Evolutionary conservation across 2,797 vertebrate species (phyloP), one percentile per base, ranked within the genome.

Genomic region (Tokudaia tokunoshimensis): DNA sequence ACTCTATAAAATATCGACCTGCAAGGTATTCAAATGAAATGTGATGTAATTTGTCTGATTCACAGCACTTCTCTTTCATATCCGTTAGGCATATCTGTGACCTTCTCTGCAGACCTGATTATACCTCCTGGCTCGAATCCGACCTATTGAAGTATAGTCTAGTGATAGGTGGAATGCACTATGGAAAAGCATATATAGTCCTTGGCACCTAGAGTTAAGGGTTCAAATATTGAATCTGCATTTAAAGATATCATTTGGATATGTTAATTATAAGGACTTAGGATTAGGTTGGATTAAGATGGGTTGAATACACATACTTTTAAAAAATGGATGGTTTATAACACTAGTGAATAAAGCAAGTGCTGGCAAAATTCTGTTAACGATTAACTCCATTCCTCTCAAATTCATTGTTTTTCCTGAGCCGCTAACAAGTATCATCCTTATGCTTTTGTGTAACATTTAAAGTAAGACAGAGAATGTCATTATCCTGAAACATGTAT

Each of bases 1-100:
- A 97, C 93, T 92, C 95, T 84, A 95, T 97, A 98, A 97, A 97
- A 96, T 97, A 96, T 97, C 15, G 9, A 97, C 72, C 96, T 86
- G 65, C 89, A 93, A 95, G 72, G 74, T 97, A 97, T 96, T 97
- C 94, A 96, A 95, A 97, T 97, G 89, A 59, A 94, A 57, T 55
- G 95, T 76, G 92, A 83, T 96, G 61, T 92, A 93, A 79, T 97
- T 97, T 96, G 94, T 81, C 72, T 90, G 57, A 93, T 81, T 63
- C 79, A 29, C 6, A 6, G 89, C 26, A 17, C 55, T 70, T 95
- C 96, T 89, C 2, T 74, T 47, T 41, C 59, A 70, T 47, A 91
- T 82, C 92, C 82, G 20, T 91, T 57, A 75, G 95, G 84, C 92
- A 78, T 92, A 50, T 90, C 24, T 93, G 31, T 19, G 50, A 88